Percentiles rank a stretch among this genome's conserved stretches.
phyloP scores from a whole-genome alignment of 2,113 vertebrate genomes.

The Dryoscopus gambensis region DNA sequence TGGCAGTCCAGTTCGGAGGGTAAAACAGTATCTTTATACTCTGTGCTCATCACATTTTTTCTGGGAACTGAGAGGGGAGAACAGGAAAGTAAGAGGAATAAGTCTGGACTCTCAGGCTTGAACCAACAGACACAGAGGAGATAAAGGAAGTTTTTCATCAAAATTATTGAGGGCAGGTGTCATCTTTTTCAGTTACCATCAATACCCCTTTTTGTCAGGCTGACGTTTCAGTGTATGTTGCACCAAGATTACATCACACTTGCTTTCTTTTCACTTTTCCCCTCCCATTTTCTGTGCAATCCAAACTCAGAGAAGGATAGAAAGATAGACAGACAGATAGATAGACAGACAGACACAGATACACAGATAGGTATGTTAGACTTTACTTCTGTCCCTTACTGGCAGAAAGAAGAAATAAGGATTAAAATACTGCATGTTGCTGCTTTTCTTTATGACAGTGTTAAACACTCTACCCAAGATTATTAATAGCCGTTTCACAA shows the following conservation, averaged over 20 bases:
- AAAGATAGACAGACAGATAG: neutral
- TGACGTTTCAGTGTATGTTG: neutral
- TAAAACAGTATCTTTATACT: neutral
- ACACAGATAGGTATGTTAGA: neutral
- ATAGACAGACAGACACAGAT: neutral
- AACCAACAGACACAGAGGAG: neutral
- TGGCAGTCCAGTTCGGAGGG: neutral
- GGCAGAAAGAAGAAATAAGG: neutral
- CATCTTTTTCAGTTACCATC: neutral
- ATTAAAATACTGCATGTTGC: neutral
- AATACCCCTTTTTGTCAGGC: neutral
- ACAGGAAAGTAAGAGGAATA: neutral
- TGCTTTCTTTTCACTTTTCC: neutral
- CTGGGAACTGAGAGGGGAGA: neutral
- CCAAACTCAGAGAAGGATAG: neutral
- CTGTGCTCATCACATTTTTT: neutral
- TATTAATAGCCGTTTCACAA: conserved; percentile 74
- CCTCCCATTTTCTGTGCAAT: neutral
- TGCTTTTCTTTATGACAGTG: conserved; percentile 1
- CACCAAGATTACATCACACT: neutral
- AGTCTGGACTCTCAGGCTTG: neutral
- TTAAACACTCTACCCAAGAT: conserved; percentile 53
- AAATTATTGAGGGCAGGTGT: neutral
- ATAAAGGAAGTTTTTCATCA: neutral
- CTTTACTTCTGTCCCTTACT: neutral